Percentiles rank a stretch among this genome's conserved stretches.
These are phyloP conservation scores for Lissonota sp. DNA, from an alignment of 2,888 invertebrate species.

Conservation along the genomic window DNA sequence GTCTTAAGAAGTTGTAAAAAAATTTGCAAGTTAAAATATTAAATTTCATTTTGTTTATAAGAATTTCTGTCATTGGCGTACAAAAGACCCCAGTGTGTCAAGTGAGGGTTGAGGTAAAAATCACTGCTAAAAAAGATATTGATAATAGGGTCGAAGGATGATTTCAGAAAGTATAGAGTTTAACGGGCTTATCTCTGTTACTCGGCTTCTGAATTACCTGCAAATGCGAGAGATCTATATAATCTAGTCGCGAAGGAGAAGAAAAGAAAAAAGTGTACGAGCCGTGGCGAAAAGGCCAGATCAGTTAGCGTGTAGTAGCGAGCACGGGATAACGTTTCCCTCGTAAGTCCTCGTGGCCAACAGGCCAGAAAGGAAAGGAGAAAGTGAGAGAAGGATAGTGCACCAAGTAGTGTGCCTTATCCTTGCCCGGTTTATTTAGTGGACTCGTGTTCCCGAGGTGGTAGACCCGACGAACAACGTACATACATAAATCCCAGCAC, in stretches of 20 bases:
- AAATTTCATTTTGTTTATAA: too few species aligned
- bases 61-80: too few species aligned
- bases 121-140: slow-evolving; percentile 36
- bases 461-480: slow-evolving; percentile 60
- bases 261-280: slow-evolving; percentile 43
- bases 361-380: slow-evolving; percentile 59
- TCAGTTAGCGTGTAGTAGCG: slow-evolving; percentile 61
- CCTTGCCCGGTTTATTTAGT: slow-evolving; percentile 80
- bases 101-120: not conserved
- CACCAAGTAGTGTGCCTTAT: slow-evolving; percentile 69
- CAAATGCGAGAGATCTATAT: slow-evolving; percentile 51
- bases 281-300: slow-evolving; percentile 50
- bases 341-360: slow-evolving; percentile 67
- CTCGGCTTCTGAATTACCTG: slow-evolving; percentile 51
- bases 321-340: slow-evolving; percentile 66
- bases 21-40: too few species aligned
- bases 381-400: slow-evolving; percentile 20
- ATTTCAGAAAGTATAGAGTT: slow-evolving; percentile 25
- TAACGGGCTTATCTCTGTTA: too few species aligned
- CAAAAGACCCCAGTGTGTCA: too few species aligned
- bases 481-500: slow-evolving; percentile 70
- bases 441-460: slow-evolving; percentile 73
- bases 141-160: too few species aligned
- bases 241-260: slow-evolving; percentile 17
- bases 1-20: too few species aligned